Evolutionary conservation across 2,888 invertebrate genomes (phyloP), one percentile per base, ranked within the genome.

Genomic region (Antheraea yamamai): DNA sequence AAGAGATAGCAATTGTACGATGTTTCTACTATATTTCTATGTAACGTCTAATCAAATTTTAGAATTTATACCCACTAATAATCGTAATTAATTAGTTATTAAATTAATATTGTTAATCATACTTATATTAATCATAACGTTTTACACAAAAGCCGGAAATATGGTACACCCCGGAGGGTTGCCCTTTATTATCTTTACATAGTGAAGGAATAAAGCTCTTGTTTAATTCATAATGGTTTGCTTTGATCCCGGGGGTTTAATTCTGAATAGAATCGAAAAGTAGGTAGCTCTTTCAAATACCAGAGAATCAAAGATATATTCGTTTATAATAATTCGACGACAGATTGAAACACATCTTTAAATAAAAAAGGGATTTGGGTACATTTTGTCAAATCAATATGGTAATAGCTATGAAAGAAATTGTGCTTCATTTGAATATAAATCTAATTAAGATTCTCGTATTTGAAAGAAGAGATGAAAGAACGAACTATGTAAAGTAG

Each of bases 151-250:
- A 71, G 71, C 71, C 72, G 73, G 76, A 76, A 74, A 74, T 35
- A 16, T 71, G 39, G 39, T 52, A n/a, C 39, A 68, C 70, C 74
- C 74, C 26, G n/a, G 61, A 72, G 76, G 73, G 16, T 47, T 72
- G 72, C 66, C 76, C 76, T 76, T 76, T 76, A 76, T 73, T 74
- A 74, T 74, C 76, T 74, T 64, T 74, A 72, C 71, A 74, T 74
- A 74, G 76, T 73, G 52, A 75, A 55, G 66, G 76, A 74, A 72
- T 75, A 74, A 74, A 55, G 74, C 68, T 73, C 74, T 73, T 74
- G 76, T 74, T 74, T 76, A 76, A 76, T 76, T 76, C 68, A 76
- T 76, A 73, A 74, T 61, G 74, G 72, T 51, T 61, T 71, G 74
- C 72, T 75, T 75, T 75, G 75, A 75, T 72, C 72, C 75, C 64